A percentile compares a stretch with the other conserved stretches of the same genome.
phyloP scores from a whole-genome alignment of 2,888 invertebrate species.

The Tuta absoluta region DNA sequence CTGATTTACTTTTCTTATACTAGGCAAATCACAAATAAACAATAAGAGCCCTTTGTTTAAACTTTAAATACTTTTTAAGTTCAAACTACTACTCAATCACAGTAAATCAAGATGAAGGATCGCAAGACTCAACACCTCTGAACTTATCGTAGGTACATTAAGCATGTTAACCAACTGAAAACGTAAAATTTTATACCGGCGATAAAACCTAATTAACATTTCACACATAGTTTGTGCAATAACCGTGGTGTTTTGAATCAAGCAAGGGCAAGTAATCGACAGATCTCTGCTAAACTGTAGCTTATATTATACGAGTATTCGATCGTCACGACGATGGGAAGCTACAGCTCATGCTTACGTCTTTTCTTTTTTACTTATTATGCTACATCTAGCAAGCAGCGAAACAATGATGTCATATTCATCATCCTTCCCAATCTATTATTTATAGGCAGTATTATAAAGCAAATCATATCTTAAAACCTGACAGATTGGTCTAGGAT shows the following conservation, averaged over 20 bases:
- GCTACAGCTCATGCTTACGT: neutral
- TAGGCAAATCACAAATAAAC: neutral
- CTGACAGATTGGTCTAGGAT: no score
- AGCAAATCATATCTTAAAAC: no score
- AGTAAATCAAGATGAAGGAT: neutral
- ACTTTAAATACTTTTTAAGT: neutral
- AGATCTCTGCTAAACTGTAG: neutral
- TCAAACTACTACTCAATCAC: neutral
- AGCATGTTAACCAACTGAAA: neutral
- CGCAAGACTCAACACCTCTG: neutral
- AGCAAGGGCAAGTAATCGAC: constrained; percentile 12
- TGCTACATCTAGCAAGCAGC: neutral
- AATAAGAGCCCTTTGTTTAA: neutral
- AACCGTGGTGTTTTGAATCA: constrained; percentile 2
- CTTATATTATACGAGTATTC: constrained; percentile 6
- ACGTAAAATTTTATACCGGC: constrained; percentile 1
- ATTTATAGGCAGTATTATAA: no score
- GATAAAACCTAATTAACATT: constrained; percentile 16
- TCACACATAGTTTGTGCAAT: neutral
- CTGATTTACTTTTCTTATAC: neutral
- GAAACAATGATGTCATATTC: no score
- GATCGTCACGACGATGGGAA: neutral
- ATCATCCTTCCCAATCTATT: no score
- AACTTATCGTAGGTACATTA: neutral
- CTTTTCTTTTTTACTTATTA: neutral